A percentile compares a stretch with the other conserved stretches of the same genome.
Evolutionary conservation across 2,113 vertebrate genomes (phyloP).

Genomic region (Cochlearius cochlearius): DNA sequence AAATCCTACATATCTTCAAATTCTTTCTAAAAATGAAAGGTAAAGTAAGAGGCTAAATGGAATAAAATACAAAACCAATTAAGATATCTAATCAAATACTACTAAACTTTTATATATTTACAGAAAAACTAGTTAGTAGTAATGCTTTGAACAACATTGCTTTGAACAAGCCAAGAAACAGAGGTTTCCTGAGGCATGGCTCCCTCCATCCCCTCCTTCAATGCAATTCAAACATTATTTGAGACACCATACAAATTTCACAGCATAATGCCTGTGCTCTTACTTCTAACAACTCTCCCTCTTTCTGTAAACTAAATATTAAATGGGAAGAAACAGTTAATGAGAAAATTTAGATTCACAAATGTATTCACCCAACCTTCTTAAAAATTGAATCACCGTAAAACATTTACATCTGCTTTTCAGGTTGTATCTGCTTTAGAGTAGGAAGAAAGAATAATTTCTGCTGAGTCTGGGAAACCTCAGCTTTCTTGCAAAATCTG

Average conservation of each 20-base stretch:
- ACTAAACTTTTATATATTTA: not conserved
- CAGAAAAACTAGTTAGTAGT: not conserved
- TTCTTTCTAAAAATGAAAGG: not conserved
- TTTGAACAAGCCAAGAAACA: not conserved
- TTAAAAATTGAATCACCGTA: not conserved
- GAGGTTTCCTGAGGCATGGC: not conserved
- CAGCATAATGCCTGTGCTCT: not conserved
- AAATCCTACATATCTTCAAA: not conserved
- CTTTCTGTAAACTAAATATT: not conserved
- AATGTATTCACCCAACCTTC: not conserved
- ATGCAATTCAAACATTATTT: not conserved
- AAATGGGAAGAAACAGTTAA: not conserved
- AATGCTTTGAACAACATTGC: not conserved
- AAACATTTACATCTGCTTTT: not conserved
- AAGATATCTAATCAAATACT: not conserved
- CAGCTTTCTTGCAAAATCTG: not conserved
- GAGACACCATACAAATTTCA: not conserved
- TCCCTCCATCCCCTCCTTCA: not conserved
- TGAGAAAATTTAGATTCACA: not conserved
- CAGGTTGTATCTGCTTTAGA: not conserved
- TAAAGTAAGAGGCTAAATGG: not conserved
- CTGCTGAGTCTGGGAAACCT: not conserved
- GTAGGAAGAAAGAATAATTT: not conserved
- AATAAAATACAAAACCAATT: not conserved
- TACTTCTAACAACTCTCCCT: not conserved